Evolutionary conservation across 2,797 vertebrate genomes (phyloP).

Genomic region (Psittacula echo): DNA sequence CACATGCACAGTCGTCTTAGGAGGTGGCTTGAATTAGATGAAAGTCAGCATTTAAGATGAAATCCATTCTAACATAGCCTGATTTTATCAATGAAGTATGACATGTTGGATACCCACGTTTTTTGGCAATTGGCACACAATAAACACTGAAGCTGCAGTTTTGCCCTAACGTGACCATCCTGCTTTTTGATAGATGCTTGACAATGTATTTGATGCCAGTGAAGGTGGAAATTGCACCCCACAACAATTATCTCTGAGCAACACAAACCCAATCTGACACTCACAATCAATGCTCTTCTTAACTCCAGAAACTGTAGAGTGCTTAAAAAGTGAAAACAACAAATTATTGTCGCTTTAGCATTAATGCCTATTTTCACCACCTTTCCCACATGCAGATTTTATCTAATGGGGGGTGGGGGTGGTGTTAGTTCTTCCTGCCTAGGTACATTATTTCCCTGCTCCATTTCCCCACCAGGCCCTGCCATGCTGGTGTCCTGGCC

Average conservation of each 20-base stretch:
- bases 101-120: not conserved
- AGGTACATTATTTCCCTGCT: not conserved
- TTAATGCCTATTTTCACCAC: not conserved
- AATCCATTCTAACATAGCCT: not conserved
- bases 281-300: not conserved
- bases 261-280: not conserved
- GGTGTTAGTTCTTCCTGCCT: not conserved
- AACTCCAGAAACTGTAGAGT: not conserved
- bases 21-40: not conserved
- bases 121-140: not conserved
- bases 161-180: conserved; percentile 1
- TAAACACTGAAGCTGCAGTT: conserved; percentile 29
- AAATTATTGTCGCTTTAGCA: not conserved
- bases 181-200: conserved; percentile 10
- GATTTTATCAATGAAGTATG: conserved; percentile 30
- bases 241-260: not conserved
- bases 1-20: conserved; percentile 28
- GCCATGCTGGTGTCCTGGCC: not conserved
- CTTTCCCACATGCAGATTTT: not conserved
- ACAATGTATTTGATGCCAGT: not conserved
- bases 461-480: not conserved
- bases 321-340: not conserved
- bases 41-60: not conserved
- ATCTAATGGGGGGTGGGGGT: not conserved
- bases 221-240: not conserved